phyloP scores from a whole-genome alignment of 2,888 invertebrate species.

The Nomada ruficornis region DNA sequence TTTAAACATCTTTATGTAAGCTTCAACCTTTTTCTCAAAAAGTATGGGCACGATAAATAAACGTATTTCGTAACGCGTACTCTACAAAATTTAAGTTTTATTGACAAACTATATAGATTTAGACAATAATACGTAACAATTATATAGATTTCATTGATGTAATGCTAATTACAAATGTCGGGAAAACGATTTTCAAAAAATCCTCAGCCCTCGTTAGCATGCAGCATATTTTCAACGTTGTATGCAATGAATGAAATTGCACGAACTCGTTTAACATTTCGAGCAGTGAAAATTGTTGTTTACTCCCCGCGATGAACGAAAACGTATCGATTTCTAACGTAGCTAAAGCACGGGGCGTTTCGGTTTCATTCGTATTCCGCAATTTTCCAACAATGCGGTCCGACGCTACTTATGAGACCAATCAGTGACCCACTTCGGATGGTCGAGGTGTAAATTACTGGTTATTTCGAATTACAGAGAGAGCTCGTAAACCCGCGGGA shows the following conservation, averaged over 20 bases:
- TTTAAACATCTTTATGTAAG: too few species aligned
- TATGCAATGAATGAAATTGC: too few species aligned
- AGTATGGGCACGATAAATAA: too few species aligned
- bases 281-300: not conserved
- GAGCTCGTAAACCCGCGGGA: conserved; percentile 21
- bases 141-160: too few species aligned
- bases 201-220: not conserved
- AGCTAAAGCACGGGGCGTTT: not conserved
- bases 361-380: conserved; percentile 43
- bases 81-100: too few species aligned
- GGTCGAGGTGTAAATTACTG: conserved; percentile 51
- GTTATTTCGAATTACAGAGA: conserved; percentile 43
- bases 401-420: conserved; percentile 45
- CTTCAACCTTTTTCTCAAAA: too few species aligned
- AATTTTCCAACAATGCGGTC: conserved; percentile 39
- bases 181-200: too few species aligned
- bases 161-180: too few species aligned
- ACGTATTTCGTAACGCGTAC: too few species aligned
- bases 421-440: conserved; percentile 43
- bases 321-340: conserved; percentile 39
- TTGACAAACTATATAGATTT: too few species aligned
- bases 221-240: too few species aligned
- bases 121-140: too few species aligned
- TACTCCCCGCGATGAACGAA: not conserved
- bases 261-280: not conserved